Conservation (phyloP, 2,113 vertebrate genomes). For the Petaurus breviceps region DNA sequence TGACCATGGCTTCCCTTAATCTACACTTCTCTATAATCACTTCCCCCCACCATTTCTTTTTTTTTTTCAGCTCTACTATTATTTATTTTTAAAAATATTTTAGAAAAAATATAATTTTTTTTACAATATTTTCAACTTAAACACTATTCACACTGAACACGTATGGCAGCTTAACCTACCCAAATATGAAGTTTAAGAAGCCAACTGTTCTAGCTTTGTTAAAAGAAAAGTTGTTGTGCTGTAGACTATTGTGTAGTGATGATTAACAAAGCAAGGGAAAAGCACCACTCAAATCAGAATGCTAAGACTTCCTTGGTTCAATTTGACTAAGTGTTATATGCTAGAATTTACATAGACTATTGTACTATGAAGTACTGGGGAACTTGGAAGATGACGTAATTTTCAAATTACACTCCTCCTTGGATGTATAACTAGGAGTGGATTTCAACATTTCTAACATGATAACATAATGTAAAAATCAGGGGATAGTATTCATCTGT, state of each 20-base stretch:
- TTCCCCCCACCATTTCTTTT: too few species aligned
- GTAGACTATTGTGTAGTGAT: conserved; percentile 87
- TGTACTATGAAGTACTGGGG: conserved; percentile 50
- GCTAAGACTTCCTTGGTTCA: conserved; percentile 75
- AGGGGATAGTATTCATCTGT: conserved; percentile 54
- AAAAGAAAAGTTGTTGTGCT: conserved; percentile 86
- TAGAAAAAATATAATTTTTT: conserved; percentile 95
- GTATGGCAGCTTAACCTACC: conserved; percentile 89
- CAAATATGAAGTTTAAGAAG: conserved; percentile 88
- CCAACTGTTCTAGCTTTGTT: conserved; percentile 88
- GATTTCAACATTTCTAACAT: conserved; percentile 65
- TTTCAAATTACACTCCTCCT: conserved; percentile 68
- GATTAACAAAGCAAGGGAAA: conserved; percentile 87
- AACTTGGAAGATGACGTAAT: conserved; percentile 63
- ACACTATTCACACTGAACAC: conserved; percentile 94
- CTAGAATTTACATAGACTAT: conserved; percentile 68
- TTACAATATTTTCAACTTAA: conserved; percentile 93
- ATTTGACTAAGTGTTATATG: conserved; percentile 64
- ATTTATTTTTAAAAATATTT: conserved; percentile 97
- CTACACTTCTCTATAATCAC: too few species aligned
- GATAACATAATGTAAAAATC: conserved; percentile 65
- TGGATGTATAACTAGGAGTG: conserved; percentile 18
- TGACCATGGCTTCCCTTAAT: too few species aligned
- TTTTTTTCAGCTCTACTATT: conserved; percentile 91
- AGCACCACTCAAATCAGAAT: conserved; percentile 86